A percentile compares a stretch with the other conserved stretches of the same genome.
Evolutionary conservation across 2,113 vertebrate species (phyloP).

Genomic region (Psettodes erumei): DNA sequence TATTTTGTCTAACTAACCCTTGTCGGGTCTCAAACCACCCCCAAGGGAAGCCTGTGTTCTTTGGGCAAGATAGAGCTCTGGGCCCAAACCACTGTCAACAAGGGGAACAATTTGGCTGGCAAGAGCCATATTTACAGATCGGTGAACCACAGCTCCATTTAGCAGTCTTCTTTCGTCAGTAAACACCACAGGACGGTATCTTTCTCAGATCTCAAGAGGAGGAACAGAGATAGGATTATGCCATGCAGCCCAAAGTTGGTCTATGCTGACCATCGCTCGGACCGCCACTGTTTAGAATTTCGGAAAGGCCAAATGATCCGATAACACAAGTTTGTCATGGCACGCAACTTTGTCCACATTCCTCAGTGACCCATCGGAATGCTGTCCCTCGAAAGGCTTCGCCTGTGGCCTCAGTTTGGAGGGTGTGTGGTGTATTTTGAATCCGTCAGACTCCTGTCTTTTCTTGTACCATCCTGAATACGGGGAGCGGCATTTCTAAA

Average conservation of each 20-base stretch:
- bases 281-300: conserved; percentile 77
- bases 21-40: conserved; percentile 69
- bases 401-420: conserved; percentile 76
- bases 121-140: conserved; percentile 80
- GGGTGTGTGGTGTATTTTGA: conserved; percentile 62
- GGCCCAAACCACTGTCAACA: conserved; percentile 83
- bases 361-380: conserved; percentile 72
- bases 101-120: conserved; percentile 82
- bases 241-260: conserved; percentile 65
- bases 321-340: conserved; percentile 75
- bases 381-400: conserved; percentile 73
- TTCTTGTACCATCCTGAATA: conserved; percentile 58
- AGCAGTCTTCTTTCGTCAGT: conserved; percentile 77
- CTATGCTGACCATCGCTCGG: conserved; percentile 50
- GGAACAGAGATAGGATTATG: conserved; percentile 73
- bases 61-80: conserved; percentile 70
- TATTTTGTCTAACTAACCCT: conserved; percentile 77
- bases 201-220: conserved; percentile 74
- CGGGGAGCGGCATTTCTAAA: conserved; percentile 64
- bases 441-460: conserved; percentile 55
- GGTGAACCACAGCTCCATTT: conserved; percentile 82
- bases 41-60: conserved; percentile 71
- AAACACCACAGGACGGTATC: conserved; percentile 72
- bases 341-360: conserved; percentile 71
- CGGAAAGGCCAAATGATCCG: conserved; percentile 62